Evolutionary conservation across 2,797 vertebrate species (phyloP), one percentile per base, ranked within the genome.

Genomic region (Eidolon dupreanum): DNA sequence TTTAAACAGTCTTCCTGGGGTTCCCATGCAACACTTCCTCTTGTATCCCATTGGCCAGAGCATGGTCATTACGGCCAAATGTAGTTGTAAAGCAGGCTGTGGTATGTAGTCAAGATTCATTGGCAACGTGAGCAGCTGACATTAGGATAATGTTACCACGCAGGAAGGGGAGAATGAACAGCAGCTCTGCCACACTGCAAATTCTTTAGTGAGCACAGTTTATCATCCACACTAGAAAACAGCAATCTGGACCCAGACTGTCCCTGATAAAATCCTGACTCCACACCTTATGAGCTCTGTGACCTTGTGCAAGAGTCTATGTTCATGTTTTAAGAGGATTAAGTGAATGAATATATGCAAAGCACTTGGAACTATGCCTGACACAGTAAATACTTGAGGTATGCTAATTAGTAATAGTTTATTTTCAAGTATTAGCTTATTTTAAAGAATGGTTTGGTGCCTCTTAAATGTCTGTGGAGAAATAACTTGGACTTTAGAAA

Each of bases 401-500:
- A 59, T 31, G 51, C 26, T 59, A 57, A 68, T 55, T 53, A 70
- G 36, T 57, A 49, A 84, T 24, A 51, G 11, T 92, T 85, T 59
- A 22, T 93, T 94, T 96, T 93, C 41, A 81, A 87, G 43, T 43
- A 17, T 46, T 78, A 63, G 26, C 75, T 82, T 63, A 61, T 61
- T 70, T 16, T 81, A 36, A 75, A 51, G 19, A 83, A 95, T 55
- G 51, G 13, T 63, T 38, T 68, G 17, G 13, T 73, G 8, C 17
- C 22, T 92, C 66, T 89, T 71, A 59, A 65, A 49, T 79, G 89
- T 24, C 9, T 6, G 6, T 24, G 17, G 46, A 89, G 59, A 88
- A 94, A 51, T 43, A 94, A 49, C 6, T 66, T 92, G 4, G 31
- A 68, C 38, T 71, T 95, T 73, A 38, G 71, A 46, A 81, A 38